Evolutionary conservation across 2,888 invertebrate species (phyloP), one percentile per base, ranked within the genome.

Genomic region (Idaea straminata): DNA sequence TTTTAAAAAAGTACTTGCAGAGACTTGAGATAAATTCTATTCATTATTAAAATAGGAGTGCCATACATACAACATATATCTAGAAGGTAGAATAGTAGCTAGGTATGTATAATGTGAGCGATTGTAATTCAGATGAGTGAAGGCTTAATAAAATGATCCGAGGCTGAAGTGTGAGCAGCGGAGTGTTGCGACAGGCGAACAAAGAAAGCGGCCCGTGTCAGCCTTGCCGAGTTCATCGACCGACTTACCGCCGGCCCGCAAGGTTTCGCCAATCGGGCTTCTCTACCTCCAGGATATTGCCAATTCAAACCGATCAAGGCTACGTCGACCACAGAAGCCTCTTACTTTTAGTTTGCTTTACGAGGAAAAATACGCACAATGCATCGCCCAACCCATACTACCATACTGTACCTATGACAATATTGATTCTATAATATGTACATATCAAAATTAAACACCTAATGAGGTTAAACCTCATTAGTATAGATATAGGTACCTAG

Each of bases 251-350:
- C 91, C 91, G 83, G 89, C 90, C 90, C 90, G 88, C 92, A 92
- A 92, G 92, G 92, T 92, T 92, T 92, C 90, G 90, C 92, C 92
- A 92, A 87, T 87, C 91, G 87, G 88, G 88, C 90, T 90, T 89
- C 91, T 89, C 89, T 83, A 79, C 85, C 91, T 91, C 91, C 91
- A 92, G 92, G 92, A 92, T 92, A 92, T 92, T 92, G 91, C 90
- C 91, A 92, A 92, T 91, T 89, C 88, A 86, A 83, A 76, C 83
- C 88, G 86, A 89, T 90, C 92, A 92, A 92, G 92, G 91, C 89
- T 91, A 85, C 80, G 72, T 79, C 47, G 47, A 76, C 80, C 80
- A 84, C 84, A 78, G 80, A 77, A 81, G 82, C 89, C 90, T 89
- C 85, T 91, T 91, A 91, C 91, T 91, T 91, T 91, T 87, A 74